These are phyloP conservation scores for Cryptoprocta ferox DNA, from an alignment of 2,797 vertebrate species.

Conservation along the genomic window DNA sequence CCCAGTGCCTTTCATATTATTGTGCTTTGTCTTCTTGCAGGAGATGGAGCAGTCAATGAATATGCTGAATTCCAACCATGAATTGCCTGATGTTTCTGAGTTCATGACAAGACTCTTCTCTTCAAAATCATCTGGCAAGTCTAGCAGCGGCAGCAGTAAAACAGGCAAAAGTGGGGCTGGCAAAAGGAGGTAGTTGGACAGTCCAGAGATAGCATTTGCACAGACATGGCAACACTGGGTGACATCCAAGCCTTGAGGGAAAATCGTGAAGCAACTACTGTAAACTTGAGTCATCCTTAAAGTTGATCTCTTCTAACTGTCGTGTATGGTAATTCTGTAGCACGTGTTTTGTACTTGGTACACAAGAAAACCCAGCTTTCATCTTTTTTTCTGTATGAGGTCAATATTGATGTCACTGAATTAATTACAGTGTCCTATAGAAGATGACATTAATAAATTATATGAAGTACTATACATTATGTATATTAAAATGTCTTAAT, in stretches of 20 bases:
- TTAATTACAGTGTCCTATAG: slow-evolving; percentile 86
- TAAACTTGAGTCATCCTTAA: slow-evolving; percentile 81
- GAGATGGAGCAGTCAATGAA: slow-evolving; percentile 99
- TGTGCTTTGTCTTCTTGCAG: slow-evolving; percentile 84
- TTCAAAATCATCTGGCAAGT: slow-evolving; percentile 96
- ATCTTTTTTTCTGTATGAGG: slow-evolving; percentile 84
- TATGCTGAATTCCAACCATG: slow-evolving; percentile 99
- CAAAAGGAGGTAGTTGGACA: slow-evolving; percentile 96
- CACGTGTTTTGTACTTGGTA: slow-evolving; percentile 85
- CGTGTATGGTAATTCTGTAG: slow-evolving; percentile 82
- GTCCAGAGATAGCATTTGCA: slow-evolving; percentile 78
- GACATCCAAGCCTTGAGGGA: slow-evolving; percentile 77
- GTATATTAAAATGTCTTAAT: slow-evolving; percentile 84
- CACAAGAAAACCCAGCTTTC: slow-evolving; percentile 82
- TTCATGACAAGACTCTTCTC: slow-evolving; percentile 99
- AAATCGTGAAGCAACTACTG: slow-evolving; percentile 85
- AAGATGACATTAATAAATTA: slow-evolving; percentile 87
- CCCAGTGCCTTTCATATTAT: not conserved
- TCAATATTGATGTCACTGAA: slow-evolving; percentile 83
- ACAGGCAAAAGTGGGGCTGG: slow-evolving; percentile 92
- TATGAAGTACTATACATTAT: slow-evolving; percentile 82
- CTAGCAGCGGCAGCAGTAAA: slow-evolving; percentile 93
- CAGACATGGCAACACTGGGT: slow-evolving; percentile 73
- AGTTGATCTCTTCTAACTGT: slow-evolving; percentile 79
- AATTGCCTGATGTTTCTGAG: slow-evolving; percentile 98